Conservation (phyloP, 2,113 vertebrate species). For the Protomyctophum bolini region DNA sequence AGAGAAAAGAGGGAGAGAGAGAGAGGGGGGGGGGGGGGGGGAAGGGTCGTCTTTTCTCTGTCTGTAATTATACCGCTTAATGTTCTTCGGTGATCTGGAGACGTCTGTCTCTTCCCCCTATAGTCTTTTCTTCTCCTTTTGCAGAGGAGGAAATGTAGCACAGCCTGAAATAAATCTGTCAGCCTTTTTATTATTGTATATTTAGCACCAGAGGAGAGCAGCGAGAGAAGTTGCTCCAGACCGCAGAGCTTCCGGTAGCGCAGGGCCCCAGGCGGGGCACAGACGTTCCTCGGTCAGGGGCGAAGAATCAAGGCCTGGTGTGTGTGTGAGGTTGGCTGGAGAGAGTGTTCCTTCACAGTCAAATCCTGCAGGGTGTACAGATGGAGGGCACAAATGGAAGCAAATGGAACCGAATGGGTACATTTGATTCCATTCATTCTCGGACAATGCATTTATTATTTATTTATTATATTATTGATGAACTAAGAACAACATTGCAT, state of each 20-base stretch:
- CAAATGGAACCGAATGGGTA: too few relatives aligned
- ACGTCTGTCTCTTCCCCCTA: slow-evolving; percentile 59
- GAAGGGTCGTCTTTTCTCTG: slow-evolving; percentile 54
- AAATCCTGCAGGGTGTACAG: too few relatives aligned
- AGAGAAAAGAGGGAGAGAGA: slow-evolving; percentile 2
- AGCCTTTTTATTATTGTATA: slow-evolving; percentile 77
- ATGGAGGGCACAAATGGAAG: too few relatives aligned
- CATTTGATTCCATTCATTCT: too few relatives aligned
- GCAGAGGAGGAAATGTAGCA: slow-evolving; percentile 54
- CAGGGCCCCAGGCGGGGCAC: slow-evolving; percentile 37
- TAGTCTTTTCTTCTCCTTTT: slow-evolving; percentile 40
- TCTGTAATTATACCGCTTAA: slow-evolving; percentile 82
- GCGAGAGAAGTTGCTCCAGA: slow-evolving; percentile 59
- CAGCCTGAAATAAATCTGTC: slow-evolving; percentile 74
- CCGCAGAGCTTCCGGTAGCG: slow-evolving; percentile 70
- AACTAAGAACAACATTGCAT: too few relatives aligned
- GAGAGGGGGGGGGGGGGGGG: slow-evolving; percentile 10
- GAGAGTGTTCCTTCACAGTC: too few relatives aligned
- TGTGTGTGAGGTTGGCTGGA: slow-evolving; percentile 50
- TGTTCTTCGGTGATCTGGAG: slow-evolving; percentile 66
- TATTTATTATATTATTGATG: too few relatives aligned
- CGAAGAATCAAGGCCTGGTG: slow-evolving; percentile 54
- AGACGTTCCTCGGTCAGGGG: slow-evolving; percentile 53
- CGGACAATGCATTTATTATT: too few relatives aligned
- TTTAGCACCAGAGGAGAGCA: slow-evolving; percentile 69